Evolutionary conservation across 2,113 vertebrate species (phyloP).

Genomic region (Pseudorasbora parva): DNA sequence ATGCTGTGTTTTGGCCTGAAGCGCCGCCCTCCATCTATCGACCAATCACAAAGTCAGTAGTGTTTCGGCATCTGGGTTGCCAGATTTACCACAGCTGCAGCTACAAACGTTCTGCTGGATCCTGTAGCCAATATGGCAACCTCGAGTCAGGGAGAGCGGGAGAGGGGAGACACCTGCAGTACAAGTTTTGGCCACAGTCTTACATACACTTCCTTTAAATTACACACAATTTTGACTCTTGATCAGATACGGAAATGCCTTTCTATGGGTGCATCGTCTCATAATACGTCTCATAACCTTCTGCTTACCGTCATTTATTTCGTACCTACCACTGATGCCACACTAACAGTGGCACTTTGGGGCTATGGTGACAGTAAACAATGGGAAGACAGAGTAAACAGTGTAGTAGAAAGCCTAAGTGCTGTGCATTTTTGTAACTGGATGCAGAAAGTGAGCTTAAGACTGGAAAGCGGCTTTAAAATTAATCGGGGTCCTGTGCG

Average conservation of each 20-base stretch:
- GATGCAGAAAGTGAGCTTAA: conserved; percentile 70
- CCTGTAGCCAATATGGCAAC: too few relatives aligned
- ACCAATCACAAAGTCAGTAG: too few relatives aligned
- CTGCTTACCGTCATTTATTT: not conserved
- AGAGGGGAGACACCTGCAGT: too few relatives aligned
- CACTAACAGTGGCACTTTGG: not conserved
- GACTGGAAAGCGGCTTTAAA: conserved; percentile 74
- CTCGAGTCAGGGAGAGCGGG: too few relatives aligned
- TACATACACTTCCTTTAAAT: not conserved
- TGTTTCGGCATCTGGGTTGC: too few relatives aligned
- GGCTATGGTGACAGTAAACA: not conserved
- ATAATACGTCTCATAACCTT: not conserved
- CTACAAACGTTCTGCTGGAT: too few relatives aligned
- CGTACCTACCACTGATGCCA: not conserved
- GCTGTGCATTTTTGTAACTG: conserved; percentile 50
- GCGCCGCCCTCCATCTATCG: too few relatives aligned
- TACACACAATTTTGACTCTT: not conserved
- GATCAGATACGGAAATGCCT: not conserved
- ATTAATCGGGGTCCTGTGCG: conserved; percentile 71
- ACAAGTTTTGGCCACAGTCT: too few relatives aligned
- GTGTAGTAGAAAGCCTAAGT: not conserved
- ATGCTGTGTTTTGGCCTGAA: too few relatives aligned
- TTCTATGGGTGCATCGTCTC: not conserved
- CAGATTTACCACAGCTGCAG: too few relatives aligned
- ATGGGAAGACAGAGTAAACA: conserved; percentile 7